phyloP scores from a whole-genome alignment of 1,140 invertebrate genomes.

The Scaptomyza graminum region DNA sequence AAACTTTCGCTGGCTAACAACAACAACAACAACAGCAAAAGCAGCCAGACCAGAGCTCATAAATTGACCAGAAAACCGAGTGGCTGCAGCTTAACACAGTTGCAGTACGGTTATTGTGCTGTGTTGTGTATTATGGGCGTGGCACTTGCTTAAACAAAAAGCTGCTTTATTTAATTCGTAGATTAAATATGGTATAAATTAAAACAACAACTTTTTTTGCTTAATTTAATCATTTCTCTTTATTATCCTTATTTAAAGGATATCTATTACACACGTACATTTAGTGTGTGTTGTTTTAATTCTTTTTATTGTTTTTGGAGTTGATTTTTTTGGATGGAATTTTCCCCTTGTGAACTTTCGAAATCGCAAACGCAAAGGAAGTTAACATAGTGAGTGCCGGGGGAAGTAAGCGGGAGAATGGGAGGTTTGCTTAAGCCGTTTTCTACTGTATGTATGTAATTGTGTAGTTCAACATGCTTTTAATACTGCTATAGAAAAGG shows the following conservation, averaged over 20 bases:
- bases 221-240: too few species aligned
- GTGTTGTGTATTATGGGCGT: slow-evolving; percentile 6
- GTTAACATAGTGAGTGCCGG: background rate
- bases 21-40: slow-evolving; percentile 2
- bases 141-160: background rate
- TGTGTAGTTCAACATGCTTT: slow-evolving; percentile 1
- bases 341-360: slow-evolving; percentile 24
- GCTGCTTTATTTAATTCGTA: too few species aligned
- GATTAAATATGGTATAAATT: too few species aligned
- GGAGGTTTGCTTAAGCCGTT: background rate
- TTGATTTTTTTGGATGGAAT: too few species aligned
- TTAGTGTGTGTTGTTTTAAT: background rate
- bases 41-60: slow-evolving; percentile 25
- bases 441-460: slow-evolving; percentile 4
- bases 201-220: too few species aligned
- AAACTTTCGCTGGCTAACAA: slow-evolving; percentile 28
- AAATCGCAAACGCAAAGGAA: slow-evolving; percentile 29
- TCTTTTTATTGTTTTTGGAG: slow-evolving; percentile 14
- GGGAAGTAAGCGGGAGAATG: background rate
- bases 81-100: background rate
- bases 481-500: background rate
- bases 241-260: background rate
- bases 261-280: background rate
- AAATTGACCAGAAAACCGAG: slow-evolving; percentile 53
- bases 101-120: background rate